Base-by-base conservation (phyloP, 1,140 invertebrate genomes). In the Helicoverpa zea region DNA sequence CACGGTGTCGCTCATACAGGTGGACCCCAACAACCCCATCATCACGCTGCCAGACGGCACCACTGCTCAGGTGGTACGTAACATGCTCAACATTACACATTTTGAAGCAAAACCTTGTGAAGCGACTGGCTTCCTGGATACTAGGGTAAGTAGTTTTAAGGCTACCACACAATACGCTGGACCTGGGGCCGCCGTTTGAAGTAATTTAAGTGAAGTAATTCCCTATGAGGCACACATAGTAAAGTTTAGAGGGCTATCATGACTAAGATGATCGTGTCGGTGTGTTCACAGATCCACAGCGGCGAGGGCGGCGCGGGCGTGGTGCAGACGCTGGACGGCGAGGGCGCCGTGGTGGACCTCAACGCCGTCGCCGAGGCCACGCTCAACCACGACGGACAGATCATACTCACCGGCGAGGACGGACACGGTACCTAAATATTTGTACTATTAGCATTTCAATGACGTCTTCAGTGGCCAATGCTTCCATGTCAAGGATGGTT, bases 31-130 rank as follows among this genome's bases (percentile, higher is more conserved):
- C 88, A 98, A 98, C 94, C 98, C 98, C 49, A 98, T 99, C 86
- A 99, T 99, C 83, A 99, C 98, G 23, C 96, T 99, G 90, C 98
- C 98, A 2, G 99, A 99, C 95, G 99, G 99, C 72, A 99, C 98
- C 80, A 99, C 98, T 35, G 98, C 58, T 23, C 56, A 59, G 18
- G 56, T 59, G 56, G 58, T 61, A 61, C 58, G 58, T 61, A 59
- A 2, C 16, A 30, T 30, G 58, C 11, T 30, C 29, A 43, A 43
- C 35, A 43, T 43, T 43, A 43, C 35, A 43, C 35, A 0, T 43
- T 43, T 43, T 43, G 0, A 9, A 43, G 5, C 35, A 9, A 23
- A 23, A 23, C 23, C 5, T 43, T 5, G 35, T 9, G 35, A 9
- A 1, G 0, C 35, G 35, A 43, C 35, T 43, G 5, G 35, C 35